A percentile compares a stretch with the other conserved stretches of the same genome.
Evolutionary conservation across 2,113 vertebrate genomes (phyloP).

Genomic region (Cairina moschata): DNA sequence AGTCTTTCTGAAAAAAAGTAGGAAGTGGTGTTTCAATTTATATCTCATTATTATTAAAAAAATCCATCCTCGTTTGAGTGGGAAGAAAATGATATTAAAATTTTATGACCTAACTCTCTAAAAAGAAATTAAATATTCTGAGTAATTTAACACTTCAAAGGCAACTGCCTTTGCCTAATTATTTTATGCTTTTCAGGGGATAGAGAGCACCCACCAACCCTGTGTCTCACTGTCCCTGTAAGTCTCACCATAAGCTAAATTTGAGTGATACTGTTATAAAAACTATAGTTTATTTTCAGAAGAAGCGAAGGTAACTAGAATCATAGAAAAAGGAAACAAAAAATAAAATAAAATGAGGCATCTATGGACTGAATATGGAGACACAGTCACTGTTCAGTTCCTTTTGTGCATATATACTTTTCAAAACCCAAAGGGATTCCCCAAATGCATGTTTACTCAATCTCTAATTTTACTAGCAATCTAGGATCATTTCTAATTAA

Average conservation of each 20-base stretch:
- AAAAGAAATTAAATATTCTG: neutral
- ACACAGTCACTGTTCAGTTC: neutral
- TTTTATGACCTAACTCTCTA: neutral
- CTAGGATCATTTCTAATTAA: neutral
- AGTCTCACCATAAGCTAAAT: neutral
- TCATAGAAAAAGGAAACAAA: neutral
- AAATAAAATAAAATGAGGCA: neutral
- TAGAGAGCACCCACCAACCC: neutral
- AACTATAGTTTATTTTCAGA: neutral
- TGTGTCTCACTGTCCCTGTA: neutral
- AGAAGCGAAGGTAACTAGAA: neutral
- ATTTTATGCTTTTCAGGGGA: neutral
- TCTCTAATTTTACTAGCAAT: neutral
- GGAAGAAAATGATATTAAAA: neutral
- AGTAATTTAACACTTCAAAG: neutral
- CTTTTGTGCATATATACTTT: neutral
- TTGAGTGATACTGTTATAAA: neutral
- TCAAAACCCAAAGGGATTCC: neutral
- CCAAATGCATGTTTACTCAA: neutral
- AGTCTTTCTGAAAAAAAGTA: neutral
- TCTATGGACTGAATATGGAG: neutral
- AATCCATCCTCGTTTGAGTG: neutral
- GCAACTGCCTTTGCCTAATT: neutral
- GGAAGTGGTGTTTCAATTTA: neutral
- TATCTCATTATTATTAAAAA: neutral